Conservation (phyloP, 2,888 invertebrate genomes). For the Ectemnius lituratus region DNA sequence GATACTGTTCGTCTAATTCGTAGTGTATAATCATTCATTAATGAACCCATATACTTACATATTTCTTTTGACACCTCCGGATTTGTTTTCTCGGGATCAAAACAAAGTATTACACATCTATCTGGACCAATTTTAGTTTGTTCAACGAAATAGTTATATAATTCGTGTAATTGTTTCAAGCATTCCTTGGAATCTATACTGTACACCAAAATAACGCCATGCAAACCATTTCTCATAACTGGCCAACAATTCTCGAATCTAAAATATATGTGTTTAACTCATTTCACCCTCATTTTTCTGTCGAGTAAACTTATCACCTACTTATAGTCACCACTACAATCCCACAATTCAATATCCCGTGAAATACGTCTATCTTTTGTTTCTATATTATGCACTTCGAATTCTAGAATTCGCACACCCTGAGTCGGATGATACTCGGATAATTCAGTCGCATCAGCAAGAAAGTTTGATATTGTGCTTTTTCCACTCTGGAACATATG, state of each 20-base stretch:
- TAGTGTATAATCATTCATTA: conserved; percentile 4
- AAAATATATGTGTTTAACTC: conserved; percentile 46
- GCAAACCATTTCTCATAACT: conserved; percentile 83
- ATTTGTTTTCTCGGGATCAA: conserved; percentile 79
- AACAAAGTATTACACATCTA: conserved; percentile 83
- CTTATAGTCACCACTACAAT: conserved; percentile 88
- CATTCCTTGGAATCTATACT: conserved; percentile 80
- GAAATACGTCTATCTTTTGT: conserved; percentile 81
- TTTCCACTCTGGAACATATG: conserved; percentile 83
- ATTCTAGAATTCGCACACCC: conserved; percentile 88
- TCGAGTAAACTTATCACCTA: conserved; percentile 69
- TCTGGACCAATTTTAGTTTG: conserved; percentile 83
- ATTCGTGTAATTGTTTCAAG: conserved; percentile 81
- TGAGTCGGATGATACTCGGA: conserved; percentile 84
- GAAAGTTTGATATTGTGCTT: conserved; percentile 84
- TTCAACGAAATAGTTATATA: conserved; percentile 85
- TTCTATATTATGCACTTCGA: conserved; percentile 83
- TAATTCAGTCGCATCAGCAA: conserved; percentile 85
- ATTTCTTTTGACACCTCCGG: conserved; percentile 79
- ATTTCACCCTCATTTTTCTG: neutral
- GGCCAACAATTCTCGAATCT: conserved; percentile 90
- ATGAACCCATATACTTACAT: conserved; percentile 76
- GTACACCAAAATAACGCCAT: conserved; percentile 86
- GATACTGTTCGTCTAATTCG: conserved; percentile 15
- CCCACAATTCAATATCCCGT: conserved; percentile 89